A percentile compares a stretch with the other conserved stretches of the same genome.
Conservation (phyloP, 2,888 invertebrate species). For the Agrochola macilenta region DNA sequence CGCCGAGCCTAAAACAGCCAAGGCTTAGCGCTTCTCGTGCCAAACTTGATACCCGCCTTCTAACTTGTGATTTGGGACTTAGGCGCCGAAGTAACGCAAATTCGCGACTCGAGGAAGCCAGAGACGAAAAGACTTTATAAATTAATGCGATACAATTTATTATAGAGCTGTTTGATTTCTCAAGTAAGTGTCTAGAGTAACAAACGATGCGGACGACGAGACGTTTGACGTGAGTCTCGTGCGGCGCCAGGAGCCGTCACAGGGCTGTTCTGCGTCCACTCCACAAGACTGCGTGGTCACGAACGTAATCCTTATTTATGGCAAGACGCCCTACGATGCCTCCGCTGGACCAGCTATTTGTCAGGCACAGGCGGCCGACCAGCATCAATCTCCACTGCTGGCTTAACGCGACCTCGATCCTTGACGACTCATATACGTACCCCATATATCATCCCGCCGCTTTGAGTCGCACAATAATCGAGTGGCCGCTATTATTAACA, state of each 20-base stretch:
- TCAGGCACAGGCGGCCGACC: slow-evolving; percentile 81
- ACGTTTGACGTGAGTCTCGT: slow-evolving; percentile 81
- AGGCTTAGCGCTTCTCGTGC: slow-evolving; percentile 86
- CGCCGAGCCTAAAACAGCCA: slow-evolving; percentile 83
- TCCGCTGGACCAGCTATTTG: slow-evolving; percentile 87
- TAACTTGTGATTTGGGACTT: slow-evolving; percentile 87
- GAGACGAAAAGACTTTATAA: slow-evolving; percentile 71
- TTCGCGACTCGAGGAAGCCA: slow-evolving; percentile 79
- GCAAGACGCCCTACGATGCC: slow-evolving; percentile 88
- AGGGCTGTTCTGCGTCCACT: slow-evolving; percentile 80
- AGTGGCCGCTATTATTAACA: slow-evolving; percentile 75
- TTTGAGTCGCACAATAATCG: slow-evolving; percentile 72
- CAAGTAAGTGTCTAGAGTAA: slow-evolving; percentile 67
- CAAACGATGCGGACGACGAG: slow-evolving; percentile 77
- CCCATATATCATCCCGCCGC: slow-evolving; percentile 73
- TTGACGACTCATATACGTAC: slow-evolving; percentile 71
- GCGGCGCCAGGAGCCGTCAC: slow-evolving; percentile 76
- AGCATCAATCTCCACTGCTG: slow-evolving; percentile 86
- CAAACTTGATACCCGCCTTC: slow-evolving; percentile 85
- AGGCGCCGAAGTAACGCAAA: slow-evolving; percentile 88
- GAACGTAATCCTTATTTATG: slow-evolving; percentile 90
- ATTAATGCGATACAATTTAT: slow-evolving; percentile 75
- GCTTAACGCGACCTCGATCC: slow-evolving; percentile 79
- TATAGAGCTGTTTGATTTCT: slow-evolving; percentile 67
- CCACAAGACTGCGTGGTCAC: slow-evolving; percentile 87